Evolutionary conservation across 2,113 vertebrate species (phyloP), one percentile per base, ranked within the genome.

Genomic region (Periophthalmodon schlosseri): DNA sequence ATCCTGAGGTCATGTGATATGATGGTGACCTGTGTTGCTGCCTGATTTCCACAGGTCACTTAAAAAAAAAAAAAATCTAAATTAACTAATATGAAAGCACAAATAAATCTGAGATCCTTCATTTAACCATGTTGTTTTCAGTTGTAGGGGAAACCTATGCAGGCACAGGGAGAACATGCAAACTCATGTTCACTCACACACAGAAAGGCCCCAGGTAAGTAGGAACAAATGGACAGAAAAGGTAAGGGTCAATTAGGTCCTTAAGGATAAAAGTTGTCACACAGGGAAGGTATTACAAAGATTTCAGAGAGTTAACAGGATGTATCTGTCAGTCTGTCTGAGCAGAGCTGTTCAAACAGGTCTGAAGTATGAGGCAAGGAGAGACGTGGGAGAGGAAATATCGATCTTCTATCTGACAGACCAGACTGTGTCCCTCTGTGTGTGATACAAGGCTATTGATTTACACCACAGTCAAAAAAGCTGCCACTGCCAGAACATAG

Each of bases 401-500:
- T 83, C 73, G 15, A 88, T 88, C 69, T 65, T 69, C 46, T 16
- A 46, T 47, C 69, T 66, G 73, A 80, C 76, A 75, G 67, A 84
- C 54, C 67, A 73, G 71, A 80, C 67, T 12, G 60, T 75, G 72
- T 79, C 69, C 64, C 54, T 80, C 71, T 76, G 76, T 74, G 82
- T 83, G 79, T 79, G 76, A 79, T 72, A 84, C 68, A 73, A 68
- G 70, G 47, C 44, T 69, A 88, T 85, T 75, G 86, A 87, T 88
- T 84, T 70, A 70, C 78, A 73, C n/a, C 56, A 52, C 67, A 78
- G 56, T 77, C 33, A 69, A 58, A 84, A 57, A 52, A 33, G 58
- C 23, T 78, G 52, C 44, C 73, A 74, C 47, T 73, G 75, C 74
- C 82, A 60, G 70, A 75, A 75, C 44, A 57, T 52, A 61, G 21